These are phyloP conservation scores for Timandra comae DNA, from an alignment of 2,888 invertebrate genomes.

Conservation along the genomic window DNA sequence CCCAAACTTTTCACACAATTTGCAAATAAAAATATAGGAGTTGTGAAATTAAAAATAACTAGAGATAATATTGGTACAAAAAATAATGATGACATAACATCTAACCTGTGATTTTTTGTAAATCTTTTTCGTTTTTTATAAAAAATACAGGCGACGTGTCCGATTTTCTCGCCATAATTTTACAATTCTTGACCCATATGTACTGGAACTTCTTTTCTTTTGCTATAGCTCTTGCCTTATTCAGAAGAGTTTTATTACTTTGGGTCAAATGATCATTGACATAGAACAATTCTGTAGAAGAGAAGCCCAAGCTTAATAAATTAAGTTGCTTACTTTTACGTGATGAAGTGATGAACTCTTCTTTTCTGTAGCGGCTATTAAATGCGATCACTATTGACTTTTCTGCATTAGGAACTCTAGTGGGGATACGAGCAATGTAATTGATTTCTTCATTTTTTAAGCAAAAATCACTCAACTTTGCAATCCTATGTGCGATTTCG, in stretches of 20 bases:
- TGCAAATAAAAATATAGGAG: too few relatives aligned
- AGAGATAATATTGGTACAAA: too few relatives aligned
- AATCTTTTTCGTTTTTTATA: slow-evolving; percentile 9
- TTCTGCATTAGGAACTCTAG: slow-evolving; percentile 7
- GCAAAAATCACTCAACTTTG: neutral
- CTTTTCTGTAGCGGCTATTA: slow-evolving; percentile 10
- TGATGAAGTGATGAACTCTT: slow-evolving; percentile 10
- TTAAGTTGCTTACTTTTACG: too few relatives aligned
- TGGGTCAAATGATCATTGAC: too few relatives aligned
- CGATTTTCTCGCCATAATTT: slow-evolving; percentile 16
- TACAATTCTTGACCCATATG: slow-evolving; percentile 14
- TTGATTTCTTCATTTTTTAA: slow-evolving; percentile 10
- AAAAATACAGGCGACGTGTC: slow-evolving; percentile 13
- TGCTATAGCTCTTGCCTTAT: too few relatives aligned
- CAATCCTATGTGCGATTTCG: neutral
- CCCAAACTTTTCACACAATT: too few relatives aligned
- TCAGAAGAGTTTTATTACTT: too few relatives aligned
- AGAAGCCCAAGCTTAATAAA: neutral
- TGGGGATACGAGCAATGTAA: slow-evolving; percentile 16
- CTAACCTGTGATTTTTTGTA: too few relatives aligned
- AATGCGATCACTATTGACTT: slow-evolving; percentile 13
- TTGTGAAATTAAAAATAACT: too few relatives aligned
- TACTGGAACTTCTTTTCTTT: too few relatives aligned
- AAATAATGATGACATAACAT: too few relatives aligned
- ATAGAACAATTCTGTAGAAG: too few relatives aligned